Conservation (phyloP, 2,797 vertebrate genomes). For the Ptychadena robeensis region DNA sequence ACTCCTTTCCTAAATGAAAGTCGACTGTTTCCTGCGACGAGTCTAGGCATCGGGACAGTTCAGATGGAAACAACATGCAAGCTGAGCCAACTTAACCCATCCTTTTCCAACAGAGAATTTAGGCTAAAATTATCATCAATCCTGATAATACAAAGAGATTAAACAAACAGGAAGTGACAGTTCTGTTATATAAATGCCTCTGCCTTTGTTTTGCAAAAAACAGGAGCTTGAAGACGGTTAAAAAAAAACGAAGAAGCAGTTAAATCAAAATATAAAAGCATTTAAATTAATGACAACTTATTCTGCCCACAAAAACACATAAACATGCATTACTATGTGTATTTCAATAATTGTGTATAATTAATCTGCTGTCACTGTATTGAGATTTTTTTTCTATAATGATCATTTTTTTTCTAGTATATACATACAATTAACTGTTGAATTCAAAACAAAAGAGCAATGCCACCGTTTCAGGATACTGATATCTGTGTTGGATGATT, state of each 20-base stretch:
- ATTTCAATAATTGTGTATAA: no score
- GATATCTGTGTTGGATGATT: no score
- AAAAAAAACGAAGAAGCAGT: neutral
- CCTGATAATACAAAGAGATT: neutral
- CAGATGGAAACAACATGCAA: conserved; percentile 25
- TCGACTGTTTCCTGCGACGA: conserved; percentile 29
- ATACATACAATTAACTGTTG: no score
- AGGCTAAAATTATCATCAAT: neutral
- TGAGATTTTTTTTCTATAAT: no score
- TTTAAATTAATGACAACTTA: neutral
- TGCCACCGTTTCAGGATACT: no score
- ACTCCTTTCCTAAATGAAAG: conserved; percentile 52
- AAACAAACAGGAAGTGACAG: neutral
- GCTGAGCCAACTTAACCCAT: conserved; percentile 18
- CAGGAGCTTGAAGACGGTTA: neutral
- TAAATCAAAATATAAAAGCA: neutral
- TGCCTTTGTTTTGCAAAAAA: neutral
- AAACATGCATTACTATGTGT: neutral
- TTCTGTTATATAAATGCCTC: neutral
- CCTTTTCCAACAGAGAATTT: neutral
- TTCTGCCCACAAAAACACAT: neutral
- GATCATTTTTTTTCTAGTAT: no score
- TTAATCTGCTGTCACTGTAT: no score
- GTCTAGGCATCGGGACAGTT: conserved; percentile 19
- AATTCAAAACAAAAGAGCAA: no score